These are phyloP conservation scores for Gryllus bimaculatus DNA, from an alignment of 1,140 invertebrate genomes.

Conservation along the genomic window DNA sequence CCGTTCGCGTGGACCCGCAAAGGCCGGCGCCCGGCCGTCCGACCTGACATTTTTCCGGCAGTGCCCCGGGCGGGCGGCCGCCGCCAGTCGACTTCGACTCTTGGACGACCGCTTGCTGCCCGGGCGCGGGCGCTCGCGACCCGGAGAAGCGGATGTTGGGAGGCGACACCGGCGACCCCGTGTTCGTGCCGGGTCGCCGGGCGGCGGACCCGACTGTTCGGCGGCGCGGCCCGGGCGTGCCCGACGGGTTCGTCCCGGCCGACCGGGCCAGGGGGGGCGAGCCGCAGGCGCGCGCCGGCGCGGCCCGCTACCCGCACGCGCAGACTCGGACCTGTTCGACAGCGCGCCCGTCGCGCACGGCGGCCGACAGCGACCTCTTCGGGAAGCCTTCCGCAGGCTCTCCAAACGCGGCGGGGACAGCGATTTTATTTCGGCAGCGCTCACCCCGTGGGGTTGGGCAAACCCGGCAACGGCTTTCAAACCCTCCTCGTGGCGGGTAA, in stretches of 20 bases:
- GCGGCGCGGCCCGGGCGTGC: too few relatives aligned
- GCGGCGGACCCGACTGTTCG: background rate
- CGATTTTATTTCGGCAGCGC: background rate
- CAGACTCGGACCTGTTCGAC: background rate
- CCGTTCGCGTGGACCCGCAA: too few relatives aligned
- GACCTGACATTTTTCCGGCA: background rate
- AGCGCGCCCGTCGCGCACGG: background rate
- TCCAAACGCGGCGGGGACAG: background rate
- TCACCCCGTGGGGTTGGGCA: background rate
- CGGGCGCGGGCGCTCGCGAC: background rate
- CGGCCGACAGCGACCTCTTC: background rate
- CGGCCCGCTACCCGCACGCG: background rate
- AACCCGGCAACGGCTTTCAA: background rate
- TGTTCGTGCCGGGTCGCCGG: background rate
- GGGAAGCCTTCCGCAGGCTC: background rate
- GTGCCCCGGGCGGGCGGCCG: too few relatives aligned
- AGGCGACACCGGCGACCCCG: background rate
- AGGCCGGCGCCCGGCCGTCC: too few relatives aligned
- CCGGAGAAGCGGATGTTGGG: background rate
- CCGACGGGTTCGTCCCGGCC: too few relatives aligned
- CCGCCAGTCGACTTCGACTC: background rate
- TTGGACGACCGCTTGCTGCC: background rate
- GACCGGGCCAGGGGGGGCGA: too few relatives aligned
- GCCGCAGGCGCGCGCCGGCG: background rate
- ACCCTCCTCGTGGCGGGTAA: background rate